Percentiles rank a stretch among this genome's conserved stretches.
These are phyloP conservation scores for Scolopax bukidnonensis DNA, from an alignment of 2,797 vertebrate species.

Conservation along the genomic window DNA sequence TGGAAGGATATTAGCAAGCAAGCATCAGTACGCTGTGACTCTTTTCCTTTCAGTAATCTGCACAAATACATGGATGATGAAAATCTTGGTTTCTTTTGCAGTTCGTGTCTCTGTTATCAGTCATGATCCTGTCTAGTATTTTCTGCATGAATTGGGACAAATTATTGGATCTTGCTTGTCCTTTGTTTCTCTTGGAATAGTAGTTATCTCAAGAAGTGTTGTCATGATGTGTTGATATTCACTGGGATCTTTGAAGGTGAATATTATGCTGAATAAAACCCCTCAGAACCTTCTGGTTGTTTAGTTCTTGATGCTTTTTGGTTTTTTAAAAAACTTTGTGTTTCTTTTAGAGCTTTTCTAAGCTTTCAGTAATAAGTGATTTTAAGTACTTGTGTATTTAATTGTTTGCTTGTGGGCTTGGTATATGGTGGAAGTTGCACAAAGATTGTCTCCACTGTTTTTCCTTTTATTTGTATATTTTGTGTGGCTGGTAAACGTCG, in stretches of 20 bases:
- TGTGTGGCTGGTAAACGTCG: neutral
- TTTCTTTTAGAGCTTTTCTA: neutral
- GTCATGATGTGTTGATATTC: neutral
- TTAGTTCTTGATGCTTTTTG: neutral
- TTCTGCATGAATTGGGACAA: constrained; percentile 10
- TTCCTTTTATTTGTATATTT: neutral
- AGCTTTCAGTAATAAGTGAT: neutral
- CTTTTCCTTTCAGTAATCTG: neutral
- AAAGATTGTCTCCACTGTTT: neutral
- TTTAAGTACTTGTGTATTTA: neutral
- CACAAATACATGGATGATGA: neutral
- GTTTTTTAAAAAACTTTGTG: neutral
- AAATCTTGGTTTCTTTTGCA: constrained; percentile 13
- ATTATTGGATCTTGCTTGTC: neutral
- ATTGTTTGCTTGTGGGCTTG: neutral
- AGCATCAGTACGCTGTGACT: neutral
- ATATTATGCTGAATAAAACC: neutral
- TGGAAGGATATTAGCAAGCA: constrained; percentile 16
- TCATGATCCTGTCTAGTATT: neutral
- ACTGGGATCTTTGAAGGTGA: neutral
- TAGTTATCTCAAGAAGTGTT: neutral
- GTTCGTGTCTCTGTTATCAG: neutral
- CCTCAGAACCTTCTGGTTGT: neutral
- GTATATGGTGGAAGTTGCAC: neutral
- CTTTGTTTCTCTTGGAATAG: neutral